These are phyloP conservation scores for Turritopsis rubra DNA, from an alignment of 30 jellyfish, hydroid and myxozoan species.

Conservation along the genomic window DNA sequence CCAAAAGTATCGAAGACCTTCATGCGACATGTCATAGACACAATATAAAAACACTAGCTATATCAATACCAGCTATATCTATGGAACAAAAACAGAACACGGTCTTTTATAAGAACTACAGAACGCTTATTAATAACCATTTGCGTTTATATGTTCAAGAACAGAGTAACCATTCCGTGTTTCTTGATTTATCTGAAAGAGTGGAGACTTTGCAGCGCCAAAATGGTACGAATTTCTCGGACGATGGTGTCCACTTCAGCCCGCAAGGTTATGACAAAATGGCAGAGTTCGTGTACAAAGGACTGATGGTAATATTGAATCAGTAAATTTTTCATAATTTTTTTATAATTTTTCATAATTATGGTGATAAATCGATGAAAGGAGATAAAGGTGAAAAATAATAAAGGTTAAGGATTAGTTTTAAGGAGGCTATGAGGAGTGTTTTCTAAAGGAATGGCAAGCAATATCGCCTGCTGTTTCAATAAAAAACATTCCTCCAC, in stretches of 20 bases:
- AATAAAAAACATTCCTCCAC: too few species aligned
- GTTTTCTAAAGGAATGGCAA: too few species aligned
- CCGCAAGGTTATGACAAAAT: slow-evolving; percentile 61
- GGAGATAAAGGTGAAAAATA: too few species aligned
- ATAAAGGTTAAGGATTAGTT: too few species aligned
- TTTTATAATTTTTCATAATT: too few species aligned
- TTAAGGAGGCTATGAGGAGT: too few species aligned
- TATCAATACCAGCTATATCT: slow-evolving; percentile 59
- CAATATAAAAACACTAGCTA: slow-evolving; percentile 50
- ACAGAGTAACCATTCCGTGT: neutral
- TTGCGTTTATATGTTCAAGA: neutral
- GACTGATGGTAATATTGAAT: slow-evolving; percentile 7
- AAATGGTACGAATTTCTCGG: slow-evolving; percentile 42
- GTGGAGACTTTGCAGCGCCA: slow-evolving; percentile 29
- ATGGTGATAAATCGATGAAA: too few species aligned
- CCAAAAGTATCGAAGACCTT: slow-evolving; percentile 27
- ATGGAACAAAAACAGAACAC: slow-evolving; percentile 22
- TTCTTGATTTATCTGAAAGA: slow-evolving; percentile 31
- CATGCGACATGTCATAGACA: slow-evolving; percentile 48
- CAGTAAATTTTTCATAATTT: neutral
- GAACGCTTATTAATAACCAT: neutral
- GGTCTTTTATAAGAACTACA: slow-evolving; percentile 18
- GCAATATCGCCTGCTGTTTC: too few species aligned
- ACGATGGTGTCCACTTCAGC: slow-evolving; percentile 72
- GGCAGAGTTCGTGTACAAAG: slow-evolving; percentile 43